Percentiles rank a stretch among this genome's conserved stretches.
Evolutionary conservation across 2,888 invertebrate species (phyloP).

Genomic region (Apomyelois bistriatella): DNA sequence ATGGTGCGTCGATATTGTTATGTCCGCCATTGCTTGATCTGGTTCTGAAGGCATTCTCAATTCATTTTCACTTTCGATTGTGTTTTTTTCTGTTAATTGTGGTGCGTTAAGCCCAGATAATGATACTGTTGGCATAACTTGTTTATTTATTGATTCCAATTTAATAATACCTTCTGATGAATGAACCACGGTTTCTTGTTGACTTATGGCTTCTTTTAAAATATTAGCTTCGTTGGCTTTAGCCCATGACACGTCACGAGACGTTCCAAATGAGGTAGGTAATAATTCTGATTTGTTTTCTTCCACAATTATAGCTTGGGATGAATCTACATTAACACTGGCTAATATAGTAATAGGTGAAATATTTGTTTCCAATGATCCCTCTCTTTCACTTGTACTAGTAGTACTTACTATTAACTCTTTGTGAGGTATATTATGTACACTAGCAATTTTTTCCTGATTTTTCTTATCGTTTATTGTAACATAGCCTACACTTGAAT

Average conservation of each 20-base stretch:
- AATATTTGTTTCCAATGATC: constrained; percentile 26
- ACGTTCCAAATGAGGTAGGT: constrained; percentile 50
- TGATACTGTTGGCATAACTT: constrained; percentile 61
- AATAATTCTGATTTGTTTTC: constrained; percentile 71
- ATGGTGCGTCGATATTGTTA: constrained; percentile 64
- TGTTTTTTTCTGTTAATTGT: constrained; percentile 75
- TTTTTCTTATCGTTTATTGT: constrained; percentile 26
- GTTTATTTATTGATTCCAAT: constrained; percentile 39
- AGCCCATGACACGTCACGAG: constrained; percentile 36
- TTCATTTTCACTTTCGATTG: constrained; percentile 80
- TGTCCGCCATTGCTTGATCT: constrained; percentile 58
- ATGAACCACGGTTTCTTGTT: constrained; percentile 76
- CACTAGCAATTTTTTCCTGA: constrained; percentile 59
- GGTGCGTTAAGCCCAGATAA: constrained; percentile 77
- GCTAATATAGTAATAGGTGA: constrained; percentile 38
- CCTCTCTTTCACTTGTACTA: constrained; percentile 80
- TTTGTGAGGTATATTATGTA: constrained; percentile 74
- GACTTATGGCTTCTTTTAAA: constrained; percentile 79
- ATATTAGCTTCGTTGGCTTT: constrained; percentile 58
- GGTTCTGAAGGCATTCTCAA: constrained; percentile 55
- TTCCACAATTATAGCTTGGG: constrained; percentile 71
- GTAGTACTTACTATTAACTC: constrained; percentile 77
- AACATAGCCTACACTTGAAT: constrained; percentile 53
- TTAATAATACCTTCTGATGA: constrained; percentile 52
- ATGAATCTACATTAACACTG: constrained; percentile 46